These are phyloP conservation scores for Dolomedes plantarius DNA, from an alignment of 2,888 invertebrate species.

Conservation along the genomic window DNA sequence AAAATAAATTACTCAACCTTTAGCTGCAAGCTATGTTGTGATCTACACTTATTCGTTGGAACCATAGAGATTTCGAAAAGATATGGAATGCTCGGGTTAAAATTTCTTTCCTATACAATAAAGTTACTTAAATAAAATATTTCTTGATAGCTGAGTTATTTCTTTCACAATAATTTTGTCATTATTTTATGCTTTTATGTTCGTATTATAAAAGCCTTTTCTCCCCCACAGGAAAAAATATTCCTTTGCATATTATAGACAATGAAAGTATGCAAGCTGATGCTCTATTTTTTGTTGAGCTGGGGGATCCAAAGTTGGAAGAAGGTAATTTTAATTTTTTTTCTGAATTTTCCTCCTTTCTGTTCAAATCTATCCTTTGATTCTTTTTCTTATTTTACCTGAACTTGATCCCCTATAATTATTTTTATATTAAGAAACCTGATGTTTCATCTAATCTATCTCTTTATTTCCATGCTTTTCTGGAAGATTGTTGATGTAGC, in stretches of 20 bases:
- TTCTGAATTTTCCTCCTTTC: background rate
- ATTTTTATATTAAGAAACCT: conserved; percentile 35
- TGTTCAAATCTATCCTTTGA: background rate
- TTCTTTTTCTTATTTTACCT: conserved; percentile 13
- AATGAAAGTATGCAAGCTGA: conserved; percentile 99
- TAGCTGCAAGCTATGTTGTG: too few species aligned
- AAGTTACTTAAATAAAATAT: too few species aligned
- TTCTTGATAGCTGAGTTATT: too few species aligned
- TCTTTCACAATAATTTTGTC: background rate
- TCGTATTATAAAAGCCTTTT: background rate
- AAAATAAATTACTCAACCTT: too few species aligned
- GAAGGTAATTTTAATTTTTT: conserved; percentile 83
- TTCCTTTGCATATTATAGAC: conserved; percentile 91
- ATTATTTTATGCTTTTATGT: background rate
- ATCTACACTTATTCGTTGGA: too few species aligned
- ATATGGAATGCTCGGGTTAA: too few species aligned
- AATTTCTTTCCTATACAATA: too few species aligned
- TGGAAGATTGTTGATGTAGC: conserved; percentile 57
- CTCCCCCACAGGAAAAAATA: conserved; percentile 86
- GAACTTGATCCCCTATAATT: conserved; percentile 33
- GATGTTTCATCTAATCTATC: conserved; percentile 63
- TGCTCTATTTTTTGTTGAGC: conserved; percentile 92
- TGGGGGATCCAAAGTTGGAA: conserved; percentile 92
- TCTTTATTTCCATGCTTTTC: conserved; percentile 69
- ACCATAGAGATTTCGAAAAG: too few species aligned